phyloP scores from a whole-genome alignment of 2,113 vertebrate genomes.

The Brachionichthys hirsutus region DNA sequence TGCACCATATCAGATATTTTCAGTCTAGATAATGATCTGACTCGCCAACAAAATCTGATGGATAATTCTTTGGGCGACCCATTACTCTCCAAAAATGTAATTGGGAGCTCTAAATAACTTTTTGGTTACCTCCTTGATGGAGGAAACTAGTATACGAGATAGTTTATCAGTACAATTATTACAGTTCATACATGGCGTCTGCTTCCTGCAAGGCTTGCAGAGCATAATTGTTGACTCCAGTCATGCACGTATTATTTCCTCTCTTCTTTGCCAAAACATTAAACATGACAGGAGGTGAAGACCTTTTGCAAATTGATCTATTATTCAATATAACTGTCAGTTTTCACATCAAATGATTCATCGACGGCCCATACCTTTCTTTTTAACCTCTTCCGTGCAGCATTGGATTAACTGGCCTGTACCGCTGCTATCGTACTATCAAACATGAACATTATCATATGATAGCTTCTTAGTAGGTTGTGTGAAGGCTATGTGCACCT shows the following conservation, averaged over 20 bases:
- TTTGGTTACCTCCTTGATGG: too few species aligned
- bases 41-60: too few species aligned
- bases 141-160: too few species aligned
- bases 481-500: conserved; percentile 4
- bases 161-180: too few species aligned
- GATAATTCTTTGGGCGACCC: too few species aligned
- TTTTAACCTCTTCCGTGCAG: conserved; percentile 16
- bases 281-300: conserved; percentile 30
- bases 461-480: too few species aligned
- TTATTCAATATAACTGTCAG: conserved; percentile 35
- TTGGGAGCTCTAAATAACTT: too few species aligned
- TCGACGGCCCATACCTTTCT: conserved; percentile 1
- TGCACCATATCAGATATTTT: conserved; percentile 1
- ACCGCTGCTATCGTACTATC: too few species aligned
- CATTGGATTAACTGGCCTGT: conserved; percentile 19
- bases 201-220: conserved; percentile 19
- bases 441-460: too few species aligned
- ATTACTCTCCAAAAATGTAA: too few species aligned
- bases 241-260: conserved; percentile 22
- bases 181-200: too few species aligned
- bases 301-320: conserved; percentile 22
- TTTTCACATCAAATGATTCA: too few species aligned
- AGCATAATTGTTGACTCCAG: conserved; percentile 33
- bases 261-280: conserved; percentile 11
- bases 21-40: background rate